Base-by-base conservation (phyloP, 2,797 vertebrate species). In the Cheirogaleus major region DNA sequence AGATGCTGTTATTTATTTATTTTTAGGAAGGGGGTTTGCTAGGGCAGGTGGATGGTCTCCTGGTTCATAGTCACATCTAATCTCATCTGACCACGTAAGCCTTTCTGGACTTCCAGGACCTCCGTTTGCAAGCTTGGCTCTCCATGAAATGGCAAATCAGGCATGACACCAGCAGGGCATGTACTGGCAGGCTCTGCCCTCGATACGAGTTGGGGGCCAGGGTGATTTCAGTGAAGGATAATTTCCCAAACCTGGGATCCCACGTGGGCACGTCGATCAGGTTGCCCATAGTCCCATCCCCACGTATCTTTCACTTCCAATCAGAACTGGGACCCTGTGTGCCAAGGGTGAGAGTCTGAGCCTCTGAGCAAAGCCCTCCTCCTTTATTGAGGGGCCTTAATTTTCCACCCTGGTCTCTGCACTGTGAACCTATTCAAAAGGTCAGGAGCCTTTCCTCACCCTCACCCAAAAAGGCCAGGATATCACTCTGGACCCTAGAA, bases 181-280 rank as follows among this genome's bases (percentile, higher is more conserved):
- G 17, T 10, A 9, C 4, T 6, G 5, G 11, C 30, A 22, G 22
- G n/a, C 12, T 61, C 23, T 27, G 4, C 0, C 9, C 9, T 41
- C 23, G 1, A 1, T 9, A 17, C 12, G 23, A 27, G 25, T 57
- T 17, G 0, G 9, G 4, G 4, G 20, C 17, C 25, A 15, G 35
- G 88, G 30, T 5, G 1, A 1, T 35, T 0, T 41, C 57, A 5
- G 0, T 12, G 22, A 55, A 57, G 2, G 5, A 8, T 41, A 8
- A 38, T 22, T 55, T 45, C 20, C 63, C 55, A 67, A 3, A 10
- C 35, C 50, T 3, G 32, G 14, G 23, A 18, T 32, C 27, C 20
- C 35, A 13, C 1, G 3, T 8, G 38, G 43, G 14, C 23, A 5
- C 18, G 6, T 8, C 1, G 4, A 0, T 32, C 30, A 35, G 9